Conservation (phyloP, 1,140 invertebrate genomes). For the Diabrotica virgifera region DNA sequence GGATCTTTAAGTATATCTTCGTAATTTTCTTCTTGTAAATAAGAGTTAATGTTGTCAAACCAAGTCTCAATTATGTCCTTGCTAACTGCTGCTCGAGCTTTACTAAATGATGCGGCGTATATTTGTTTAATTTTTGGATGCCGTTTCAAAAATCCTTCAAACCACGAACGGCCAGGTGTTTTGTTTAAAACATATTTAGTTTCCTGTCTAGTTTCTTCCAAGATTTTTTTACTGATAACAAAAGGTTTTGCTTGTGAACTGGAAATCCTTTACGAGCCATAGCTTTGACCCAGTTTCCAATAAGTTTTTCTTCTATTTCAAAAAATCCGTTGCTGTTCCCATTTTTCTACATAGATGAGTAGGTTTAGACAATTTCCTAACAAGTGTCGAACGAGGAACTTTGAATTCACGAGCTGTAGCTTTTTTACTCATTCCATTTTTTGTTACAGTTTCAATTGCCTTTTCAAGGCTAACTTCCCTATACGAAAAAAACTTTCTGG, state of each 20-base stretch:
- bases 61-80: slow-evolving; percentile 11
- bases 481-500: slow-evolving; percentile 5
- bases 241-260: slow-evolving; percentile 15
- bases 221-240: slow-evolving; percentile 5
- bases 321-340: no score
- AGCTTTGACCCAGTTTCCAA: slow-evolving; percentile 10
- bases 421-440: slow-evolving; percentile 15
- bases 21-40: slow-evolving; percentile 14
- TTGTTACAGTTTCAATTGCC: slow-evolving; percentile 10
- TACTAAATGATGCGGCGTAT: slow-evolving; percentile 12
- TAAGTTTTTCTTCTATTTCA: slow-evolving; percentile 20
- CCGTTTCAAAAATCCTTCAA: slow-evolving; percentile 17
- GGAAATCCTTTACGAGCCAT: slow-evolving; percentile 20
- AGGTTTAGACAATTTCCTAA: slow-evolving; percentile 11
- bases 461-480: neutral
- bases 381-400: slow-evolving; percentile 7
- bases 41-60: slow-evolving; percentile 14
- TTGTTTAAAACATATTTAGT: neutral
- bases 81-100: slow-evolving; percentile 17
- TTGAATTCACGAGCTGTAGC: slow-evolving; percentile 1
- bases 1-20: slow-evolving; percentile 18
- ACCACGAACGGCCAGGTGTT: slow-evolving; percentile 14
- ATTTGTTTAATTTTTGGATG: slow-evolving; percentile 16
- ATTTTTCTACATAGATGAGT: slow-evolving; percentile 5
- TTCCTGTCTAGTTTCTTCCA: slow-evolving; percentile 8